Percentiles rank a stretch among this genome's conserved stretches.
phyloP scores from a whole-genome alignment of 2,797 vertebrate species.

The Brachyalestes nurse region DNA sequence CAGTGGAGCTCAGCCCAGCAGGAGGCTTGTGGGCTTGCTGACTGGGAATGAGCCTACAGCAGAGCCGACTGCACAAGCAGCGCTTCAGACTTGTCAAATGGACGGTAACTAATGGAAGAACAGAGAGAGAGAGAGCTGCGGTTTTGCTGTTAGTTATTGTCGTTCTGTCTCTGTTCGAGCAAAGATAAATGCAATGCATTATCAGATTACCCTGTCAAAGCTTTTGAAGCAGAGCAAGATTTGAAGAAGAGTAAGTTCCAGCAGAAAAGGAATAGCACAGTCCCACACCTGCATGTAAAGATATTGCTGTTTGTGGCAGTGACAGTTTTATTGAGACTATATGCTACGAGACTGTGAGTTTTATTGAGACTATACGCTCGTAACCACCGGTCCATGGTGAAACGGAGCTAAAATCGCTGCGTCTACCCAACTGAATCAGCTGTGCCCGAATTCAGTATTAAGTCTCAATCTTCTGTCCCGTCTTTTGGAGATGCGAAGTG shows the following conservation, averaged over 20 bases:
- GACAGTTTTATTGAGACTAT: slow-evolving; percentile 50
- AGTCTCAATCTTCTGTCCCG: slow-evolving; percentile 20
- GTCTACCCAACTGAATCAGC: slow-evolving; percentile 22
- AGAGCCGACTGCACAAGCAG: slow-evolving; percentile 14
- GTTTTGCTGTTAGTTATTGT: slow-evolving; percentile 22
- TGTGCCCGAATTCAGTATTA: slow-evolving; percentile 31
- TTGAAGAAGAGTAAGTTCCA: background rate
- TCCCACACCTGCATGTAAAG: slow-evolving; percentile 20
- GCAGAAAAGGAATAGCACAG: slow-evolving; percentile 9
- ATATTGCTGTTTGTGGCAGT: slow-evolving; percentile 33
- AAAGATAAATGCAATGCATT: slow-evolving; percentile 33
- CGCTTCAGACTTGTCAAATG: slow-evolving; percentile 17
- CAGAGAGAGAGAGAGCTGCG: slow-evolving; percentile 14
- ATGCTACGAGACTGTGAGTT: slow-evolving; percentile 27
- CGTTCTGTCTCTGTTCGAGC: slow-evolving; percentile 37
- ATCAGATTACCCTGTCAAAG: slow-evolving; percentile 18
- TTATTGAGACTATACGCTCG: slow-evolving; percentile 43
- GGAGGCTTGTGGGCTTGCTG: slow-evolving; percentile 10
- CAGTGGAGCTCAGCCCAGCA: slow-evolving; percentile 17
- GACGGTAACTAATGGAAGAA: slow-evolving; percentile 34
- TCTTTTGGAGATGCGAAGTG: slow-evolving; percentile 40
- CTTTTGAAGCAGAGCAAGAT: background rate
- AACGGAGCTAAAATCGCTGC: slow-evolving; percentile 32
- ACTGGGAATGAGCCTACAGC: slow-evolving; percentile 13
- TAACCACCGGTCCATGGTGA: slow-evolving; percentile 30